Conservation (phyloP, 2,888 invertebrate species). For the Agrilus biguttatus region DNA sequence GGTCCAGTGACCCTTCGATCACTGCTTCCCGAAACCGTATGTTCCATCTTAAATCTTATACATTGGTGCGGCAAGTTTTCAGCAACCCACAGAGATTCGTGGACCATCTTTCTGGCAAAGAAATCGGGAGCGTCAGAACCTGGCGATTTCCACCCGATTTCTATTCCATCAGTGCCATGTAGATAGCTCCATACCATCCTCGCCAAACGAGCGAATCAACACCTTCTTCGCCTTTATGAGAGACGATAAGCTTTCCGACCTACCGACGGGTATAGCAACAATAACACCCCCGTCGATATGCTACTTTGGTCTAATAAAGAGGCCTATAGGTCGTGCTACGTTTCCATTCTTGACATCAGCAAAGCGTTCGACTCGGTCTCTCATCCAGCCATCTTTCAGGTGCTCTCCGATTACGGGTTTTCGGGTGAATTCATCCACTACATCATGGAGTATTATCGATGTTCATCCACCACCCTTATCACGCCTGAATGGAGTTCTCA, state of each 20-base stretch:
- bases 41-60: no score
- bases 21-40: no score
- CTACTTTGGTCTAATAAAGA: slow-evolving; percentile 6
- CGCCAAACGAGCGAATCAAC: slow-evolving; percentile 7
- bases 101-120: no score
- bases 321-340: no score
- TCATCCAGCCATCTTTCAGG: background rate
- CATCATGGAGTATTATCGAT: no score
- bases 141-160: slow-evolving; percentile 16
- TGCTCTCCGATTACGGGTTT: slow-evolving; percentile 2
- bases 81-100: no score
- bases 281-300: slow-evolving; percentile 13
- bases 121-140: slow-evolving; percentile 2
- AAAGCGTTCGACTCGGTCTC: no score
- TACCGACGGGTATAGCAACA: slow-evolving; percentile 18
- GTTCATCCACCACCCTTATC: no score
- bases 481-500: slow-evolving; percentile 6
- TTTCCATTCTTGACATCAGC: no score
- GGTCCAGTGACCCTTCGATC: no score
- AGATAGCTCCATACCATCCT: slow-evolving; percentile 17
- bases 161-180: slow-evolving; percentile 14
- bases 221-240: background rate
- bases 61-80: no score
- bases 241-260: slow-evolving; percentile 11
- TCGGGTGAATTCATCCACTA: no score